Evolutionary conservation across 2,797 vertebrate species (phyloP).

Genomic region (Myotis pilosus): DNA sequence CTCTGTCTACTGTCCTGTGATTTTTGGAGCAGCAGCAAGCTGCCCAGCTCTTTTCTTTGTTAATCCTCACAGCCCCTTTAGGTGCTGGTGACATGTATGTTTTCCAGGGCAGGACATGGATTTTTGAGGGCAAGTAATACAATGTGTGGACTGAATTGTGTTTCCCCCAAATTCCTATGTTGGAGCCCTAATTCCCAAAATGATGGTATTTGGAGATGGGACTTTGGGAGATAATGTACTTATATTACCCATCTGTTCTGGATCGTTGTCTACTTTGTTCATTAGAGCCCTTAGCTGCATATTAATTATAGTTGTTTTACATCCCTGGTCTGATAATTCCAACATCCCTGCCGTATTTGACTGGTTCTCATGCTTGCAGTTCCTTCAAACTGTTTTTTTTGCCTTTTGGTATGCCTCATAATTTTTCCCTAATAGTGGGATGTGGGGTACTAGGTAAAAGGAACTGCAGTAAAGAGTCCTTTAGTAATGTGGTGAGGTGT

Average conservation of each 20-base stretch:
- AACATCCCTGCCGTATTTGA: neutral
- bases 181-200: neutral
- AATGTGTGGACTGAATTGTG: neutral
- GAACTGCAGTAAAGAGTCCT: neutral
- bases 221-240: neutral
- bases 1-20: neutral
- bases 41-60: neutral
- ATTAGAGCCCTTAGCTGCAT: neutral
- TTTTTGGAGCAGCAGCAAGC: neutral
- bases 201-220: neutral
- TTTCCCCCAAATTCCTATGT: neutral
- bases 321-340: neutral
- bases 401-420: neutral
- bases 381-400: neutral
- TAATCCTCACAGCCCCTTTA: neutral
- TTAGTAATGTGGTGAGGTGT: neutral
- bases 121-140: neutral
- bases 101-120: neutral
- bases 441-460: neutral
- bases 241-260: neutral
- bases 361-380: neutral
- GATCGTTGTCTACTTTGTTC: neutral
- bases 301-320: neutral
- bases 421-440: neutral
- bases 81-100: neutral